Evolutionary conservation across 2,113 vertebrate species (phyloP).

Genomic region (Pitta sordida): DNA sequence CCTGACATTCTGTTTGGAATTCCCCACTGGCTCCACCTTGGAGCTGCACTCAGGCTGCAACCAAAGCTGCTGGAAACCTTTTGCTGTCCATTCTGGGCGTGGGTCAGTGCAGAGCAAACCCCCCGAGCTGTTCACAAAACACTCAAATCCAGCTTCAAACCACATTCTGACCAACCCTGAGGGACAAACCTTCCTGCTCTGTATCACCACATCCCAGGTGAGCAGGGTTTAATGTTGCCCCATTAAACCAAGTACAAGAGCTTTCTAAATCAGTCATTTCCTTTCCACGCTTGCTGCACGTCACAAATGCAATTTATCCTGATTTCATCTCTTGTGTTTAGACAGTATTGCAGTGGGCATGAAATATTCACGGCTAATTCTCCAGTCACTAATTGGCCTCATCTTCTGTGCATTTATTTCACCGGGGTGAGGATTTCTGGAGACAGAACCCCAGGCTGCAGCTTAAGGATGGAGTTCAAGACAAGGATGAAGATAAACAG

Average conservation of each 20-base stretch:
- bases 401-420: conserved; percentile 28
- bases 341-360: conserved; percentile 27
- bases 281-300: neutral
- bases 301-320: conserved; percentile 43
- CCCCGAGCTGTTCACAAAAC: neutral
- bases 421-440: neutral
- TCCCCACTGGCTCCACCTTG: neutral
- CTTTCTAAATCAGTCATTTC: neutral
- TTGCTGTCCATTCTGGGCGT: neutral
- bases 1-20: neutral
- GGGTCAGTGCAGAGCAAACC: neutral
- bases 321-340: conserved; percentile 56
- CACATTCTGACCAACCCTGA: neutral
- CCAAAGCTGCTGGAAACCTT: neutral
- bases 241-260: neutral
- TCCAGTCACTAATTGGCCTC: neutral
- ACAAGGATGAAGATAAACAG: neutral
- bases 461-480: neutral
- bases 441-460: neutral
- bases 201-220: neutral
- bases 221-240: neutral
- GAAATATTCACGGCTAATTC: conserved; percentile 61
- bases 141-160: neutral
- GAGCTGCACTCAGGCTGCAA: neutral
- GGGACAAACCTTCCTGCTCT: neutral